Evolutionary conservation across 2,113 vertebrate species (phyloP).

Genomic region (Panthera leo): DNA sequence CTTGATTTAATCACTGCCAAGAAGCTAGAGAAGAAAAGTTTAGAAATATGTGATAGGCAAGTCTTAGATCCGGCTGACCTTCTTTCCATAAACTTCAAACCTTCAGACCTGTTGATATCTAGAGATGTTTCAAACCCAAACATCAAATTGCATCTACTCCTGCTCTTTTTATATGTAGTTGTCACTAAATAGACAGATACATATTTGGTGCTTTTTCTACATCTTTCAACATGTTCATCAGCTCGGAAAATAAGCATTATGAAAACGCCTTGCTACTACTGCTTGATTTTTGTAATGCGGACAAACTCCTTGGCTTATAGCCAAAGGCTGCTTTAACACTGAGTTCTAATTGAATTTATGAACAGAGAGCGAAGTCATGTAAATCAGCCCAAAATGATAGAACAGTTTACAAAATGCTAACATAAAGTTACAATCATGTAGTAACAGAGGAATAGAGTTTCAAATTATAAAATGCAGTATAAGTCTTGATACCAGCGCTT

Average conservation of each 20-base stretch:
- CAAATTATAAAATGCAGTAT: neutral
- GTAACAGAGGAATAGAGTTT: neutral
- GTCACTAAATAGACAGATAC: neutral
- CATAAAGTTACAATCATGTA: neutral
- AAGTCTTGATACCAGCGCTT: neutral
- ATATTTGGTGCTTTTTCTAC: neutral
- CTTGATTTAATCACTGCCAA: neutral
- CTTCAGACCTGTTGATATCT: neutral
- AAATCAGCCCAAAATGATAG: neutral
- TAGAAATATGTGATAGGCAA: neutral
- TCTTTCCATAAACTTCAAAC: neutral
- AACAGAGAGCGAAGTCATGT: neutral
- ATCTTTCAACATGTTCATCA: neutral
- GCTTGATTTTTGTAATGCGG: neutral
- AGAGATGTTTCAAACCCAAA: neutral
- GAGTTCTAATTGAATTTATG: neutral
- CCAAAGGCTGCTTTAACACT: neutral
- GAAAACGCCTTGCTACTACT: neutral
- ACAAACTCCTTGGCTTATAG: neutral
- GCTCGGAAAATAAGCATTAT: neutral
- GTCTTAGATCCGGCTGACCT: neutral
- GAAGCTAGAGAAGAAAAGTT: neutral
- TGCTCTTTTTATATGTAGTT: neutral
- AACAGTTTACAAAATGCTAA: neutral
- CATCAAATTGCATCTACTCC: neutral